Evolutionary conservation across 30 jellyfish, hydroid and myxozoan genomes (phyloP).

Genomic region (Aurelia coerulea): DNA sequence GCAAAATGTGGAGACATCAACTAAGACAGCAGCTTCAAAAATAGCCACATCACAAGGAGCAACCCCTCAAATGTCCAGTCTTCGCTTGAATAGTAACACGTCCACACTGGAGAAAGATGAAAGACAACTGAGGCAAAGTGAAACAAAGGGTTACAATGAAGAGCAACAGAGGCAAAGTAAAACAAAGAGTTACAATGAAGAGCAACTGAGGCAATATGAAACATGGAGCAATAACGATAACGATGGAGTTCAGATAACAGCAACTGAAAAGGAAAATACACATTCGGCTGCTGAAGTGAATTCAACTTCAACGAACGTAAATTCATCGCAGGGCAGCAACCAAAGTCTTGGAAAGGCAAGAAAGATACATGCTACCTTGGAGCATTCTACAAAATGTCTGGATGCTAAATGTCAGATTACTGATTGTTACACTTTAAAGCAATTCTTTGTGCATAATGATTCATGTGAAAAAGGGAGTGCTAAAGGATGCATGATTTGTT

Average conservation of each 20-base stretch:
- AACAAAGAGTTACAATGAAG: no score
- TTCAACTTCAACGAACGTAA: conserved; percentile 4
- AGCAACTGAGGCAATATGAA: no score
- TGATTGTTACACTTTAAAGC: conserved; percentile 50
- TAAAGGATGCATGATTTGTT: conserved; percentile 66
- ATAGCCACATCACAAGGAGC: neutral
- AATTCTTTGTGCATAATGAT: conserved; percentile 32
- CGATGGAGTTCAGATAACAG: no score
- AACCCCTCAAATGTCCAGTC: conserved; percentile 69
- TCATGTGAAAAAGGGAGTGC: conserved; percentile 37
- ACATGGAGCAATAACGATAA: no score
- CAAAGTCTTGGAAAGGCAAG: no score
- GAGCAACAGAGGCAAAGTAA: no score
- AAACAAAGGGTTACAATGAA: no score
- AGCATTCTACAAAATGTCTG: conserved; percentile 40
- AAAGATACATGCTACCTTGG: conserved; percentile 18
- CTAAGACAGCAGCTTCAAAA: neutral
- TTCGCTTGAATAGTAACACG: conserved; percentile 27
- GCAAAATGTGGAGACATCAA: no score
- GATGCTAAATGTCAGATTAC: conserved; percentile 27
- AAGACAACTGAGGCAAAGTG: no score
- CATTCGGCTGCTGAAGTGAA: no score
- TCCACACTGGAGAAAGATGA: conserved; percentile 1
- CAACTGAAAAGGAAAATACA: no score
- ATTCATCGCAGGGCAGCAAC: neutral